Evolutionary conservation across 92 coral and sea anemone species (phyloP).

Genomic region (Bergia puertoricense): DNA sequence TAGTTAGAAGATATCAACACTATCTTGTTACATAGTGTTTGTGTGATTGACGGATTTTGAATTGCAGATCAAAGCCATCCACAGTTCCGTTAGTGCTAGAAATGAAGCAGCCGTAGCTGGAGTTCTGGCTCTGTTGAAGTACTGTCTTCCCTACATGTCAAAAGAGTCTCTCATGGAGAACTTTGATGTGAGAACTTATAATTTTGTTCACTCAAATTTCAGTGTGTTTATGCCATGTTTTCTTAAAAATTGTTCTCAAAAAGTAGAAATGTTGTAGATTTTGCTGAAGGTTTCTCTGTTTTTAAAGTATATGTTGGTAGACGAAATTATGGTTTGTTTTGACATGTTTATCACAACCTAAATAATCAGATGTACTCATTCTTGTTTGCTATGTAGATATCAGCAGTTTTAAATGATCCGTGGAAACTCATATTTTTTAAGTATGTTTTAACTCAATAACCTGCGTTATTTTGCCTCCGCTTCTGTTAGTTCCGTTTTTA

Average conservation of each 20-base stretch:
- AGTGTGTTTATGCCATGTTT: too few species aligned
- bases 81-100: conserved; percentile 73
- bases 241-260: too few species aligned
- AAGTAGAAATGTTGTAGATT: too few species aligned
- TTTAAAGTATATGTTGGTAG: neutral
- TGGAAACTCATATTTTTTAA: too few species aligned
- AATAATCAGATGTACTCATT: too few species aligned
- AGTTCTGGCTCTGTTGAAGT: conserved; percentile 81
- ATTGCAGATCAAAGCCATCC: conserved; percentile 68
- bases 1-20: too few species aligned
- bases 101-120: conserved; percentile 90
- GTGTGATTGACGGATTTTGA: neutral
- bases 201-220: neutral
- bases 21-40: neutral
- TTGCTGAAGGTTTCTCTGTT: neutral
- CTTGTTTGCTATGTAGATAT: neutral
- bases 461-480: too few species aligned
- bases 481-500: too few species aligned
- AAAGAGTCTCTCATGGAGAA: conserved; percentile 75
- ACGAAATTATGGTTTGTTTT: neutral
- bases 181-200: conserved; percentile 56
- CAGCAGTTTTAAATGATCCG: too few species aligned
- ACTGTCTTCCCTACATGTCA: conserved; percentile 86
- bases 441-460: too few species aligned
- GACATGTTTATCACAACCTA: neutral